Percentiles rank a stretch among this genome's conserved stretches.
phyloP scores from a whole-genome alignment of 2,113 vertebrate species.

The Bos indicus region DNA sequence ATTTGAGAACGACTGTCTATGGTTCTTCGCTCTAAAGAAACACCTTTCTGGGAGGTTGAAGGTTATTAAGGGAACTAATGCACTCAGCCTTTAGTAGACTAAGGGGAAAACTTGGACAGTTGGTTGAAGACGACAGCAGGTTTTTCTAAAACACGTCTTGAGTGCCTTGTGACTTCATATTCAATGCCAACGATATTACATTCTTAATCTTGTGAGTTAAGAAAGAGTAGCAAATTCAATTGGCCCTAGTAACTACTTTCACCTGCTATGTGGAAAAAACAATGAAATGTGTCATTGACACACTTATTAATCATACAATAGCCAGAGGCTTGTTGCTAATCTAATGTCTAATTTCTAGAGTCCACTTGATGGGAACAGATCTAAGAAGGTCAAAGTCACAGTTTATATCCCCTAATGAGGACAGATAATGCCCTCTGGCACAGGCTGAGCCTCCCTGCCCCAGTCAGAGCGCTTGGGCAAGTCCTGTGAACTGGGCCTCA shows the following conservation, averaged over 20 bases:
- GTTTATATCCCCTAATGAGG: background rate
- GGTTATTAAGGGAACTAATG: background rate
- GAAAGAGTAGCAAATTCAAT: background rate
- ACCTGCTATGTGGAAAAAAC: background rate
- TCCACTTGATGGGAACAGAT: background rate
- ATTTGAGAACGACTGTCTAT: background rate
- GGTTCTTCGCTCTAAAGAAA: background rate
- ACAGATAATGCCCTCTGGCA: background rate
- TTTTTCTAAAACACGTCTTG: background rate
- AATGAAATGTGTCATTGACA: constrained; percentile 7
- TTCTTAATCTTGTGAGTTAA: background rate
- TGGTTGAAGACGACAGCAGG: constrained; percentile 1
- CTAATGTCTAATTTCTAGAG: background rate
- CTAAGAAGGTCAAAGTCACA: background rate
- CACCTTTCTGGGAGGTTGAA: background rate
- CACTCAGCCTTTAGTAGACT: background rate
- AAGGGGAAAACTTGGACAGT: background rate
- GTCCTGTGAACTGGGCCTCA: background rate
- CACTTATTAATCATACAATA: background rate
- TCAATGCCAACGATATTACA: background rate
- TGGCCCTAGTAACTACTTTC: background rate
- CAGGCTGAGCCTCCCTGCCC: background rate
- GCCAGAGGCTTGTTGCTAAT: background rate
- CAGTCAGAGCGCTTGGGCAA: background rate
- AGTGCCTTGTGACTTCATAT: background rate